Base-by-base conservation (phyloP, 2,113 vertebrate genomes). In the Notiomystis cincta region DNA sequence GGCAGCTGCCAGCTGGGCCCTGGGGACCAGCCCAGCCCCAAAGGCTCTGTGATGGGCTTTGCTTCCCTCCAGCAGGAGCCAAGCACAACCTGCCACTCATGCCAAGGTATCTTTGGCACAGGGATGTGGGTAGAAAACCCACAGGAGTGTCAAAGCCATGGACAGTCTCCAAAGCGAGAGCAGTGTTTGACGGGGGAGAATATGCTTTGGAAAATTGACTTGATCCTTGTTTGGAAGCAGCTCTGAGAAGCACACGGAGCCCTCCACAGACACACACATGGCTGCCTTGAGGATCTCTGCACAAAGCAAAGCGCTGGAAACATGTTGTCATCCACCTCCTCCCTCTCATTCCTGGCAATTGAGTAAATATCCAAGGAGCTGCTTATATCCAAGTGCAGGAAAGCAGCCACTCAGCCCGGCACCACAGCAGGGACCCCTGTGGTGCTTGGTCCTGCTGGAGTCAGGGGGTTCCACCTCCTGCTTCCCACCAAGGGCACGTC, bases 161-260 rank as follows among this genome's bases (percentile, higher is more conserved):
- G 95, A 86, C 60, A 20, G 44, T 31, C 96, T 97, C 96, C 97
- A 97, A 75, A 90, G 89, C 0, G 28, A 85, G 87, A 83, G 91
- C 83, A 17, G 92, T 6, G 69, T 94, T 95, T 94, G 96, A 97
- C 21, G 90, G 89, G 89, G 86, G 90, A 97, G 96, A 96, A 97
- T 87, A 92, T 95, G 91, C 94, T 91, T 95, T 86, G 93, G 91
- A 97, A 97, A 96, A 86, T 92, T 77, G 67, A 62, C 93, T 95
- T 95, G 96, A 95, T 96, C 85, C 94, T 95, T 88, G 87, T 95
- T 96, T 97, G 92, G 95, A 97, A 97, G 93, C 93, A 69, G 93
- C 38, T 1, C 85, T 24, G 89, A 93, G 94, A 6, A 60, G 92
- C 66, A 9, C 60, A 11, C 78, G 6, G 91, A 73, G 90, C 82